Evolutionary conservation across 2,797 vertebrate species (phyloP).

Genomic region (Paramormyrops hopkinsi): DNA sequence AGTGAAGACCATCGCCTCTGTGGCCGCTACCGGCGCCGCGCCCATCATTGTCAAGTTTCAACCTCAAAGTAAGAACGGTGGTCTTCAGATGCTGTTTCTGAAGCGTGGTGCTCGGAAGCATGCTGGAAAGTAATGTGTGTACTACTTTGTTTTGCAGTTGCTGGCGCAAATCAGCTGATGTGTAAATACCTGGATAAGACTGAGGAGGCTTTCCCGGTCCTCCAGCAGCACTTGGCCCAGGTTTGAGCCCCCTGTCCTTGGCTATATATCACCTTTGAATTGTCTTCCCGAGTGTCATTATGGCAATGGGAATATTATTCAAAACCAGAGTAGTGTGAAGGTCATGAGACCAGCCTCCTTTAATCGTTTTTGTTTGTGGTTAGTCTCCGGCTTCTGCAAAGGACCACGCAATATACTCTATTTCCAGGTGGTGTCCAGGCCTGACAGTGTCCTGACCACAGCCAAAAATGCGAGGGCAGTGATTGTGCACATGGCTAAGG

Average conservation of each 20-base stretch:
- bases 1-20: constrained; percentile 52
- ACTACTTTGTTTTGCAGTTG: constrained; percentile 58
- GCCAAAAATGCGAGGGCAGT: constrained; percentile 60
- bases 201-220: constrained; percentile 73
- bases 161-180: constrained; percentile 73
- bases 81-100: neutral
- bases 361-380: neutral
- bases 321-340: neutral
- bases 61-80: constrained; percentile 70
- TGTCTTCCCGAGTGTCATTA: neutral
- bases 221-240: constrained; percentile 75
- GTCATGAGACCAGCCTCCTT: neutral
- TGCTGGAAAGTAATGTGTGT: neutral
- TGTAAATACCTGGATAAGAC: constrained; percentile 85
- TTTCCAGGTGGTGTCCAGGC: constrained; percentile 65
- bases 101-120: neutral
- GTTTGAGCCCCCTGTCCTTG: constrained; percentile 44
- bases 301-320: neutral
- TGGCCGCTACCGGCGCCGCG: constrained; percentile 52
- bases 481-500: constrained; percentile 60
- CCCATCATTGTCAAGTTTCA: constrained; percentile 70
- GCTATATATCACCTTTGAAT: neutral
- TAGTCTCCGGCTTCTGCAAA: neutral
- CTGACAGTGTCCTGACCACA: constrained; percentile 63
- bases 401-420: neutral